phyloP scores from a whole-genome alignment of 2,797 vertebrate genomes.

The Otolemur crassicaudatus region DNA sequence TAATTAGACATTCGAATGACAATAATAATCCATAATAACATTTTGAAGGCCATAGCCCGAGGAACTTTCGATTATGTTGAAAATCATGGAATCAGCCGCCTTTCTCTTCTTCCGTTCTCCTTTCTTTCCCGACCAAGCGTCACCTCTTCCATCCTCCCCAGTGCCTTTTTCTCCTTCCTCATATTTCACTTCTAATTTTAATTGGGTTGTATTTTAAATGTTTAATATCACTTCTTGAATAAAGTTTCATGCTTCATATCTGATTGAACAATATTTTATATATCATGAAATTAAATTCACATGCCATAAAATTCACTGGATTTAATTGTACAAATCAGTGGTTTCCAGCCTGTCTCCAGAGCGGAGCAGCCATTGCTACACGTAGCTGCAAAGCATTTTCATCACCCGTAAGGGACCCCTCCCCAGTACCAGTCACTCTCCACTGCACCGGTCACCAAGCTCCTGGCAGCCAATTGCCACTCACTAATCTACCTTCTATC shows the following conservation, averaged over 20 bases:
- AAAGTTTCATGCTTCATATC: slow-evolving; percentile 14
- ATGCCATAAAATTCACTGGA: neutral
- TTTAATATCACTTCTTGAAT: neutral
- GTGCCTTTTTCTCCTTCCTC: neutral
- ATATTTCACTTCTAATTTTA: slow-evolving; percentile 38
- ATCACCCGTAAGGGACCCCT: neutral
- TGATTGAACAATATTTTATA: slow-evolving; percentile 34
- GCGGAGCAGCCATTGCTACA: neutral
- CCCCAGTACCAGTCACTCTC: neutral
- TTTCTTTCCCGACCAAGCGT: neutral
- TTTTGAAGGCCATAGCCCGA: neutral
- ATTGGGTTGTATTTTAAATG: slow-evolving; percentile 25
- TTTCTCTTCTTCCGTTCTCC: neutral
- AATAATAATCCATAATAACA: neutral
- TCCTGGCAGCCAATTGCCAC: neutral
- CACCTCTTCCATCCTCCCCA: neutral
- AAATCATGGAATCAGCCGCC: neutral
- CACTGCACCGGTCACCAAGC: neutral
- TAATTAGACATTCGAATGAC: neutral
- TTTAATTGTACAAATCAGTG: neutral
- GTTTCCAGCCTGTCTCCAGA: neutral
- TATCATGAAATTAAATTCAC: neutral
- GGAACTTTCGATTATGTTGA: neutral
- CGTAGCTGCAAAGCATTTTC: slow-evolving; percentile 18
- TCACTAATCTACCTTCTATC: neutral